These are phyloP conservation scores for Tylochromis polylepis DNA, from an alignment of 2,113 vertebrate species.

Conservation along the genomic window DNA sequence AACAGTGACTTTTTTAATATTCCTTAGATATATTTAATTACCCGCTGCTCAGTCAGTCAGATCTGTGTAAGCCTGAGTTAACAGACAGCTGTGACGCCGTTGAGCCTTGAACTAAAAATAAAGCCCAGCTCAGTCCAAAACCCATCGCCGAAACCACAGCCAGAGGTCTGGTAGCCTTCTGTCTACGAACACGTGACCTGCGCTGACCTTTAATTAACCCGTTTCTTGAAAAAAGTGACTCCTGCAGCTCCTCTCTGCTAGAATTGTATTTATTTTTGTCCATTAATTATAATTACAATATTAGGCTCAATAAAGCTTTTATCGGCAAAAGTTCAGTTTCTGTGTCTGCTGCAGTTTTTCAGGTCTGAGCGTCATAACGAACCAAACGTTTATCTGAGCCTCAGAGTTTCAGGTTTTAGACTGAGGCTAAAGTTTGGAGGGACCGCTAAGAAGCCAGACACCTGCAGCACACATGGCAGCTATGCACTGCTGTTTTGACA, in stretches of 20 bases:
- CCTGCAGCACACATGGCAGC: fast-evolving
- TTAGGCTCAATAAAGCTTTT: neutral
- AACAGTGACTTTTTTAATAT: neutral
- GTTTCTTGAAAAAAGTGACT: neutral
- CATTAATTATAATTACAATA: fast-evolving
- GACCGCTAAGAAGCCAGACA: neutral
- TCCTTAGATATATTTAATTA: neutral
- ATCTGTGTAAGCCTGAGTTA: neutral
- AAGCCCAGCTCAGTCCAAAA: no score
- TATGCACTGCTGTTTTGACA: neutral
- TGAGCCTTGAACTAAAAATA: no score
- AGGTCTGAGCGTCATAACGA: neutral
- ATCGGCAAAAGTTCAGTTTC: neutral
- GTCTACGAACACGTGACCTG: fast-evolving
- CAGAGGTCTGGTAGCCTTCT: neutral
- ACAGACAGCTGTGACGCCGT: neutral
- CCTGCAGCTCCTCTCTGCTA: neutral
- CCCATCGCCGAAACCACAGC: neutral
- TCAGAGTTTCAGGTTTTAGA: neutral
- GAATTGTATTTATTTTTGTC: fast-evolving
- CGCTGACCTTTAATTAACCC: neutral
- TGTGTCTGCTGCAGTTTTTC: neutral
- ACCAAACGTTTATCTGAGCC: neutral
- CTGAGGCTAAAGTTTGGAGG: neutral
- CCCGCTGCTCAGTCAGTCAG: neutral